These are phyloP conservation scores for Cyprinella venusta DNA, from an alignment of 2,797 vertebrate species.

Conservation along the genomic window DNA sequence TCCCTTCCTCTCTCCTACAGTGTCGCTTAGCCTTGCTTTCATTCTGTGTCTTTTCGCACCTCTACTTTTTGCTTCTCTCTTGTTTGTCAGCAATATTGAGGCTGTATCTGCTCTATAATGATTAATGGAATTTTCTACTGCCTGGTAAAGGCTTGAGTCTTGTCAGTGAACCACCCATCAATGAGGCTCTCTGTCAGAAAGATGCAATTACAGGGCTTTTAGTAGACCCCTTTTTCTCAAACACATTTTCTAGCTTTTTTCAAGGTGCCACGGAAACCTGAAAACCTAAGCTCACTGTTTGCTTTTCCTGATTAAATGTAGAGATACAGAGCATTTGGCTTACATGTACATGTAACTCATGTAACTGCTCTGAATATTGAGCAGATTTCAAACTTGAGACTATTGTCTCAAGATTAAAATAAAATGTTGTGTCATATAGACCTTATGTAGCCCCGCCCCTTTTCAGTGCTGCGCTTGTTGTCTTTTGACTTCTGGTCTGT, in stretches of 20 bases:
- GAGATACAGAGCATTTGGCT: slow-evolving; percentile 13
- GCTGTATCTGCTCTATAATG: slow-evolving; percentile 16
- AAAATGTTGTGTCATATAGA: not conserved
- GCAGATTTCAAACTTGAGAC: not conserved
- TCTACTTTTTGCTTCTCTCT: slow-evolving; percentile 8
- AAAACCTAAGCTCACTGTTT: slow-evolving; percentile 28
- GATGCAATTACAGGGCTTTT: slow-evolving; percentile 72
- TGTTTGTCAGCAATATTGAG: slow-evolving; percentile 17
- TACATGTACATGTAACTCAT: not conserved
- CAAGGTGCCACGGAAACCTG: not conserved
- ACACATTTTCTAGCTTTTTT: slow-evolving; percentile 26
- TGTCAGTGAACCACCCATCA: slow-evolving; percentile 34
- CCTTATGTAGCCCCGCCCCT: too few relatives aligned
- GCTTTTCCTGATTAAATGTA: slow-evolving; percentile 16
- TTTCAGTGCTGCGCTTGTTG: too few relatives aligned
- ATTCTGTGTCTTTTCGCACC: slow-evolving; percentile 2
- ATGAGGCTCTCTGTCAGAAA: slow-evolving; percentile 53
- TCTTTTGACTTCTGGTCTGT: too few relatives aligned
- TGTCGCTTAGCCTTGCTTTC: not conserved
- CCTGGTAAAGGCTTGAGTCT: slow-evolving; percentile 19
- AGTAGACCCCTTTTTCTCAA: slow-evolving; percentile 60
- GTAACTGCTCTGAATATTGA: not conserved
- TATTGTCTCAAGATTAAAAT: too few relatives aligned
- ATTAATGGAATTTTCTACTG: slow-evolving; percentile 12
- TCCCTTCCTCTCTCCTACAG: not conserved